Base-by-base conservation (phyloP, 2,888 invertebrate species). In the Erynnis tages region DNA sequence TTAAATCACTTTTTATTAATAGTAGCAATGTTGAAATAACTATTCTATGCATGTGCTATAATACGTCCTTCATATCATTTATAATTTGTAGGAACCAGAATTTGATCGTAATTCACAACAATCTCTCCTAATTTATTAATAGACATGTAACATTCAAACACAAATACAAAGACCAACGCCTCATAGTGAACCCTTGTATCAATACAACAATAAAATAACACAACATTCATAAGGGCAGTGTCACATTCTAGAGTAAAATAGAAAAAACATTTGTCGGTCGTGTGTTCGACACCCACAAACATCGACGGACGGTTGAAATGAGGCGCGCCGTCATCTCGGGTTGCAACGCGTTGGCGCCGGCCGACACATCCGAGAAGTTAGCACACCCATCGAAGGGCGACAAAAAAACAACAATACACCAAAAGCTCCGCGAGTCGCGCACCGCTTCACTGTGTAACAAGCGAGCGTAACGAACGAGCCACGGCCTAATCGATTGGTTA, bases 321-420 rank as follows among this genome's bases (percentile, higher is more conserved):
- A 83, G 80, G 76, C 87, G 82, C 78, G 69, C 71, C 82, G 79
- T 76, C 76, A 73, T 84, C 83, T 87, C 86, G 76, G 82, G 78
- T 88, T 87, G 81, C 44, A 52, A 29, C 50, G 71, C 57, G 69
- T 72, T 80, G 86, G 87, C 86, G 87, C 86, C 86, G 73, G 65
- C 62, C 71, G 72, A 71, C 76, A 76, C 71, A 76, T 80, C 71
- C 69, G 76, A 77, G 72, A 78, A 79, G 66, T 82, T 79, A 76
- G 81, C 82, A 78, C 78, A 79, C 69, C 74, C 79, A 79, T 78
- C 70, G 63, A 68, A 73, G 48, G 43, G 40, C 62, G 57, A 63
- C 59, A 61, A 71, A 71, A 76, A 75, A 76, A 71, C 67, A 73
- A 79, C 74, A 78, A 79, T 72, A 71, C 70, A 73, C 71, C 63